Evolutionary conservation across 23 tunicate genomes (phyloP).

Genomic region (Diplosoma virens): DNA sequence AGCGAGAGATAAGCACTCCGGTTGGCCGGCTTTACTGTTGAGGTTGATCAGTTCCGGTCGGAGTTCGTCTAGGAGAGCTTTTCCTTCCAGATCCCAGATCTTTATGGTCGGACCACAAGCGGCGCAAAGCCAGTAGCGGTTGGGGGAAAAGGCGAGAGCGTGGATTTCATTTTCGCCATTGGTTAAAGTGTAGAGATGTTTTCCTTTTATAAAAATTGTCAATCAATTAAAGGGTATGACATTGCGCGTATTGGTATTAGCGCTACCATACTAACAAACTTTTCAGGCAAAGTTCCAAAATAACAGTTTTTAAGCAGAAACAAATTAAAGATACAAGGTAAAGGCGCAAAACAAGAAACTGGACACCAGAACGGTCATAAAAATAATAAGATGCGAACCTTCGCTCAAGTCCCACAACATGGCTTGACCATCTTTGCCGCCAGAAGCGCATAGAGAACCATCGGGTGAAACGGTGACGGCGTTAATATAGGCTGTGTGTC

Average conservation of each 20-base stretch:
- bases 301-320: no score
- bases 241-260: no score
- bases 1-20: conserved; percentile 92
- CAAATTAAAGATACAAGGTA: no score
- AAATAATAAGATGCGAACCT: no score
- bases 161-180: conserved; percentile 95
- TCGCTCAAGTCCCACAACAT: conserved; percentile 97
- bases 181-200: conserved; percentile 88
- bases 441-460: conserved; percentile 99
- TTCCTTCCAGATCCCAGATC: conserved; percentile 99
- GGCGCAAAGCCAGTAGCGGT: conserved; percentile 99
- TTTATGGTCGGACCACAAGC: conserved; percentile 98
- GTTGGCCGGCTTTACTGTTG: conserved; percentile 88
- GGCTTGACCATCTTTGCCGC: conserved; percentile 99
- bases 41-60: conserved; percentile 91
- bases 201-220: conserved; percentile 47
- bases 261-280: no score
- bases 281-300: no score
- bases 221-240: no score
- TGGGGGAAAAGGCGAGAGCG: conserved; percentile 97
- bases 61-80: conserved; percentile 92
- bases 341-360: no score
- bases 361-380: no score
- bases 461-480: conserved; percentile 98
- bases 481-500: conserved; percentile 96